These are phyloP conservation scores for Thymelicus acteon DNA, from an alignment of 2,888 invertebrate genomes.

Conservation along the genomic window DNA sequence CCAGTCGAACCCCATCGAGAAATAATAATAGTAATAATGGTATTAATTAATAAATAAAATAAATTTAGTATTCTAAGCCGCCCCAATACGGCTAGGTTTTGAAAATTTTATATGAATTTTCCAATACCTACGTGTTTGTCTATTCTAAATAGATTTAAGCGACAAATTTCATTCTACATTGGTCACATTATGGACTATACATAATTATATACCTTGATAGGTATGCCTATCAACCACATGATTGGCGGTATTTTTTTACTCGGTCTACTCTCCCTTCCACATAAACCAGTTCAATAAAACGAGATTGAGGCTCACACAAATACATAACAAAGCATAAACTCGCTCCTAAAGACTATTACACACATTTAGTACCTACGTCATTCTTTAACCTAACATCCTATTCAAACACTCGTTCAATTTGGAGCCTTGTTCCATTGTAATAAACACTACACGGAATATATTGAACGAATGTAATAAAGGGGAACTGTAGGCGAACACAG, in stretches of 20 bases:
- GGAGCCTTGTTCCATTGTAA: slow-evolving; percentile 16
- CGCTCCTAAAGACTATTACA: slow-evolving; percentile 30
- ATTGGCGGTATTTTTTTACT: not conserved
- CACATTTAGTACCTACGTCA: slow-evolving; percentile 27
- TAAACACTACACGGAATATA: slow-evolving; percentile 12
- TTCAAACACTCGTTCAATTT: slow-evolving; percentile 1
- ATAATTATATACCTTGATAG: too few relatives aligned
- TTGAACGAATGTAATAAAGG: slow-evolving; percentile 31
- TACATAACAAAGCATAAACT: slow-evolving; percentile 24
- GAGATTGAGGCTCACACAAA: slow-evolving; percentile 7
- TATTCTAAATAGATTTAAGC: too few relatives aligned
- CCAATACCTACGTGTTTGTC: too few relatives aligned
- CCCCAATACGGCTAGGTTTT: too few relatives aligned
- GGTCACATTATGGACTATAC: not conserved
- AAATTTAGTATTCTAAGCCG: too few relatives aligned
- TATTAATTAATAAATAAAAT: too few relatives aligned
- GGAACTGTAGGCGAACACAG: slow-evolving; percentile 25
- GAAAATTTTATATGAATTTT: too few relatives aligned
- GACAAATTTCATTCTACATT: too few relatives aligned
- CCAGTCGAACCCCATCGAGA: too few relatives aligned
- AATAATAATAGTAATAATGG: too few relatives aligned
- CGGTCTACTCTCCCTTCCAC: not conserved
- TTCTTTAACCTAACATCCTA: slow-evolving; percentile 8
- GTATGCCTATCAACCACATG: too few relatives aligned
- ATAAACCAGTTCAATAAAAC: slow-evolving; percentile 18